Base-by-base conservation (phyloP, 2,888 invertebrate species). In the Aquatica leii region DNA sequence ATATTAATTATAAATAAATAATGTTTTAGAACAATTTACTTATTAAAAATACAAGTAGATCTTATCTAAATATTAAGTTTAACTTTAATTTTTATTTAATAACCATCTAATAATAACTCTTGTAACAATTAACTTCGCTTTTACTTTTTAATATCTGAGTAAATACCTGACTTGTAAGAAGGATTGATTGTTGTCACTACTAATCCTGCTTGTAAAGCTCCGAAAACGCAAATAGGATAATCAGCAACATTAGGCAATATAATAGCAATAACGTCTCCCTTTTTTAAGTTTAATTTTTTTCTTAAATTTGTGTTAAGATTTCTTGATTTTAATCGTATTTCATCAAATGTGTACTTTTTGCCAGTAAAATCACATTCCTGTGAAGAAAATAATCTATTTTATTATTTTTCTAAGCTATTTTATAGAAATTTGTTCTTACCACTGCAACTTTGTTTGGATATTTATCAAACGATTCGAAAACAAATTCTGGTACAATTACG, bases 221-320 rank as follows among this genome's bases (percentile, higher is more conserved):
- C 93, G 73, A 91, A 74, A 6, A 86, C 77, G 1, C 87, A 85
- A n/a, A 92, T 81, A 0, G 89, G 86, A 74, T 86, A 90, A 79
- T 94, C 94, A 0, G 93, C 93, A 18, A 88, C 74, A 77, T 94
- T 94, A 0, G 92, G 92, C 58, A 93, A 75, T 74, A 91, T 86
- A 2, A 94, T 71, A 0, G 89, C 90, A 0, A 93, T 78, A 0
- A 89, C 85, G 73, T 93, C 90, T 0, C 89, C 88, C 67, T 86
- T 85, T 54, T 81, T 80, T 11, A 92, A 77, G 59, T 89, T 88
- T 54, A 92, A 84, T 74, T 88, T 87, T 17, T 82, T 84, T 50
- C 89, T 84, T 56, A 93, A 57, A 5, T 75, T 69, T 66, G 73
- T 75, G 37, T 73, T 71, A 4, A 92, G 87, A 50, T 88, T 86